These are phyloP conservation scores for Drosophila atripex DNA, from an alignment of 2,888 invertebrate genomes.

Conservation along the genomic window DNA sequence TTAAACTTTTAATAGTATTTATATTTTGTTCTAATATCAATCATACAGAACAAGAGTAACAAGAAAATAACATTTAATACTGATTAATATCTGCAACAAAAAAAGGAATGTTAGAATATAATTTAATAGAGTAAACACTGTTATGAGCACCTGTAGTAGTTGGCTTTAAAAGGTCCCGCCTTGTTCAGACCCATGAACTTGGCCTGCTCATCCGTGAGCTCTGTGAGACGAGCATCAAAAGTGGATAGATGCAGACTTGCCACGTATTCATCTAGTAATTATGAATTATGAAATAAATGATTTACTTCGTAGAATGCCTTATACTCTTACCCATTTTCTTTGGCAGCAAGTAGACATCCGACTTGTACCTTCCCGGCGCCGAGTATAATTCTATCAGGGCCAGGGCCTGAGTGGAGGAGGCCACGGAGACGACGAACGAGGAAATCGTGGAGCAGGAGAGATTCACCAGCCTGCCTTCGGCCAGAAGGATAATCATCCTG, in stretches of 20 bases:
- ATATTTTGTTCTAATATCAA: slow-evolving; percentile 25
- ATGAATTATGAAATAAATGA: not conserved
- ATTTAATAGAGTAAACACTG: slow-evolving; percentile 43
- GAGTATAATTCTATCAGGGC: slow-evolving; percentile 98
- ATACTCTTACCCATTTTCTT: slow-evolving; percentile 94
- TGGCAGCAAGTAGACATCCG: slow-evolving; percentile 97
- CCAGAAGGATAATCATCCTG: slow-evolving; percentile 94
- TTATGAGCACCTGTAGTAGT: slow-evolving; percentile 94
- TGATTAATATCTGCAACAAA: slow-evolving; percentile 64
- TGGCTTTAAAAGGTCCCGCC: slow-evolving; percentile 98
- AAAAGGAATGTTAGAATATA: slow-evolving; percentile 3
- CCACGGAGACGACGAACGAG: slow-evolving; percentile 98
- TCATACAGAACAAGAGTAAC: slow-evolving; percentile 25
- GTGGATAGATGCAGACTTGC: slow-evolving; percentile 97
- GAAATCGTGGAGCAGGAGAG: slow-evolving; percentile 97
- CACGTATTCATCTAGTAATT: slow-evolving; percentile 94
- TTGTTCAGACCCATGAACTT: slow-evolving; percentile 98
- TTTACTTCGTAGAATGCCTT: not conserved
- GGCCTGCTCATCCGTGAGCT: slow-evolving; percentile 96
- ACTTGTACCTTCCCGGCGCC: slow-evolving; percentile 94
- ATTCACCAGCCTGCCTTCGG: slow-evolving; percentile 97
- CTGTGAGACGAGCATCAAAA: slow-evolving; percentile 98
- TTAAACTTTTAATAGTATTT: not conserved
- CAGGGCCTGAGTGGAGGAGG: slow-evolving; percentile 96
- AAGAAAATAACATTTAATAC: slow-evolving; percentile 25